Conservation (phyloP, 2,888 invertebrate genomes). For the Nipponacmea schrenckii region DNA sequence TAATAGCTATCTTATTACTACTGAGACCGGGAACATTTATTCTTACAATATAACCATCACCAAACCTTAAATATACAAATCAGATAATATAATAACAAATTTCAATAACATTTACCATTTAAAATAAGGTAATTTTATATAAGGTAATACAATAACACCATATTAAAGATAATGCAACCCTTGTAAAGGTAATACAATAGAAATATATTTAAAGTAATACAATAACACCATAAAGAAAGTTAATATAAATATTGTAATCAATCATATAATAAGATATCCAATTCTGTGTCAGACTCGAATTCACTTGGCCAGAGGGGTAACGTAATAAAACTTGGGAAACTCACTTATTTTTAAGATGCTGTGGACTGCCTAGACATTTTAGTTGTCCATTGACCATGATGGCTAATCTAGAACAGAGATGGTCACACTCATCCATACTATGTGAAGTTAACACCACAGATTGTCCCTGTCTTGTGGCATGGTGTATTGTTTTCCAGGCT, state of each 20-base stretch:
- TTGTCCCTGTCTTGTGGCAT: slow-evolving; percentile 61
- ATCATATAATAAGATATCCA: too few species aligned
- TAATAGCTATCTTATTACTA: slow-evolving; percentile 33
- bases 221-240: too few species aligned
- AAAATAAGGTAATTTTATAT: too few species aligned
- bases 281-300: too few species aligned
- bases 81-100: background rate
- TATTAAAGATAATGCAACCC: too few species aligned
- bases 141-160: too few species aligned
- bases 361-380: slow-evolving; percentile 68
- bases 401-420: slow-evolving; percentile 66
- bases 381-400: slow-evolving; percentile 70
- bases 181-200: too few species aligned
- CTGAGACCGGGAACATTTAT: slow-evolving; percentile 40
- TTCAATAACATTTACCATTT: too few species aligned
- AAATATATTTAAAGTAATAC: too few species aligned
- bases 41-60: slow-evolving; percentile 62
- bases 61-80: slow-evolving; percentile 53
- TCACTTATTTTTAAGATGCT: slow-evolving; percentile 68
- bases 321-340: slow-evolving; percentile 17
- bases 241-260: too few species aligned
- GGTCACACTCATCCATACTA: slow-evolving; percentile 69
- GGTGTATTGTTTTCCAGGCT: slow-evolving; percentile 67
- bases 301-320: too few species aligned
- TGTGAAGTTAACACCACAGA: slow-evolving; percentile 68